Conservation (phyloP, 2,888 invertebrate species). For the Melipona beecheii region DNA sequence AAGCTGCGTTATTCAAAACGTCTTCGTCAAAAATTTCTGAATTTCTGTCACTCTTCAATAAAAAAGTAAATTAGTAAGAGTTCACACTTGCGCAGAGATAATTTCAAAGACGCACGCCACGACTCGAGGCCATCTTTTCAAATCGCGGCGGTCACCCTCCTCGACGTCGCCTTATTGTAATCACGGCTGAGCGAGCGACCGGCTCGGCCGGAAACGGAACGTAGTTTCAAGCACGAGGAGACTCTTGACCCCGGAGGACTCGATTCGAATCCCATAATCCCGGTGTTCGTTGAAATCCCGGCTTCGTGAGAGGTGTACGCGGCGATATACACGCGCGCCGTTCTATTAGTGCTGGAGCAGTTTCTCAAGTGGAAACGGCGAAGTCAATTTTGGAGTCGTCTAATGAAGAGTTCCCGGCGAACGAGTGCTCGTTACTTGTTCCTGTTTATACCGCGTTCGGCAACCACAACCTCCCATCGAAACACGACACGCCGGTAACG, state of each 20-base stretch:
- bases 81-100: background rate
- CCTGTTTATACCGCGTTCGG: slow-evolving; percentile 29
- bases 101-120: background rate
- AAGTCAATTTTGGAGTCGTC: slow-evolving; percentile 55
- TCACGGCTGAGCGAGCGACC: slow-evolving; percentile 25
- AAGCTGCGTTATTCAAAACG: no score
- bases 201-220: slow-evolving; percentile 10
- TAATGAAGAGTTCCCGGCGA: slow-evolving; percentile 53
- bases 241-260: slow-evolving; percentile 57
- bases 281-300: slow-evolving; percentile 44
- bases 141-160: background rate
- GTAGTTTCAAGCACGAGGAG: slow-evolving; percentile 55
- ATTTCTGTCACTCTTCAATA: no score
- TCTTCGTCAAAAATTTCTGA: no score
- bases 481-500: background rate
- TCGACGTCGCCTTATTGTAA: slow-evolving; percentile 44
- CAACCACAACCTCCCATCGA: background rate
- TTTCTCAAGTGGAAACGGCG: slow-evolving; percentile 52
- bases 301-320: slow-evolving; percentile 25
- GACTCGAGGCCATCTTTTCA: background rate
- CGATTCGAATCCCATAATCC: slow-evolving; percentile 54
- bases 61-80: no score
- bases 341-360: slow-evolving; percentile 49
- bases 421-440: slow-evolving; percentile 51
- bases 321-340: slow-evolving; percentile 22